Evolutionary conservation across 2,113 vertebrate genomes (phyloP).

Genomic region (Myocastor coypus): DNA sequence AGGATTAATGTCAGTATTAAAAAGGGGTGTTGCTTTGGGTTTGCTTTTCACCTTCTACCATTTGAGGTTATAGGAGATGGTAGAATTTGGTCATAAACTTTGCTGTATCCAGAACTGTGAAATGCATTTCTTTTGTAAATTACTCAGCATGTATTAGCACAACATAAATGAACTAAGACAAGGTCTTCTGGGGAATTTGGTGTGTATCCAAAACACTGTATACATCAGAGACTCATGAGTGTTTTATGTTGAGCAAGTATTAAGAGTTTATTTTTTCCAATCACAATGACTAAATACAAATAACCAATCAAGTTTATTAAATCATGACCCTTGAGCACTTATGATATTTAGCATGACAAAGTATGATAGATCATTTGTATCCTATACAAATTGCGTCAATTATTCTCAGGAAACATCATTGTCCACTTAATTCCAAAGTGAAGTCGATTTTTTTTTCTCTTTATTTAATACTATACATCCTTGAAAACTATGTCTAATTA

Average conservation of each 20-base stretch:
- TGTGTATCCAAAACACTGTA: neutral
- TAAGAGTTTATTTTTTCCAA: neutral
- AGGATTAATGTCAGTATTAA: neutral
- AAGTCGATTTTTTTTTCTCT: neutral
- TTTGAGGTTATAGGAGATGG: neutral
- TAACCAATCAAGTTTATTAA: neutral
- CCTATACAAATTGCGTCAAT: neutral
- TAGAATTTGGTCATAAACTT: neutral
- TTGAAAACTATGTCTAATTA: neutral
- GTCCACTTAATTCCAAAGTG: neutral
- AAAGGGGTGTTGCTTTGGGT: neutral
- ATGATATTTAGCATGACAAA: neutral
- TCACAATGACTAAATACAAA: neutral
- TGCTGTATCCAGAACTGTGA: neutral
- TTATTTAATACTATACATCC: neutral
- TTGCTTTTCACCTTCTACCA: neutral
- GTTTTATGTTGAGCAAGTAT: neutral
- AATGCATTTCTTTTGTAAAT: neutral
- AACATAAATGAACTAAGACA: neutral
- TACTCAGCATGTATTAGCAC: neutral
- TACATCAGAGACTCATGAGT: neutral
- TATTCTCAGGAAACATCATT: neutral
- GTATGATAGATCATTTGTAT: neutral
- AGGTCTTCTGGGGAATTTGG: neutral
- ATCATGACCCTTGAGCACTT: neutral